Percentiles rank a stretch among this genome's conserved stretches.
phyloP scores from a whole-genome alignment of 2,113 vertebrate genomes.

The Tor tambroides region DNA sequence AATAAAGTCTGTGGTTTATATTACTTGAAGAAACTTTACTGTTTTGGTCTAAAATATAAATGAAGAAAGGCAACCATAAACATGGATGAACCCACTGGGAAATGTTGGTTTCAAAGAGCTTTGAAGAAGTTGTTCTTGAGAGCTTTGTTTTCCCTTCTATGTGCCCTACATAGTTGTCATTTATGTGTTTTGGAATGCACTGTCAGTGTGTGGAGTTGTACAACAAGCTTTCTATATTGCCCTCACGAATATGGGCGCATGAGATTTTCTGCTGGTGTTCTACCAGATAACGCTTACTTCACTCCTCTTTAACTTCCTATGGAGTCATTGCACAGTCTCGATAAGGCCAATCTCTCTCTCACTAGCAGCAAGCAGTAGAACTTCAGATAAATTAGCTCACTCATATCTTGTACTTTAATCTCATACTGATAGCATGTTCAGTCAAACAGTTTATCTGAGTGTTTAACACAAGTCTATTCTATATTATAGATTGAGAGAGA shows the following conservation, averaged over 20 bases:
- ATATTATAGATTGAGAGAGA: too few relatives aligned
- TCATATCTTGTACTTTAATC: not conserved
- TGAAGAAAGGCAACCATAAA: not conserved
- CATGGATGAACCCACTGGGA: not conserved
- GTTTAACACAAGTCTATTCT: not conserved
- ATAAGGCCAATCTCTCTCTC: conserved; percentile 23
- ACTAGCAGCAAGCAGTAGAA: not conserved
- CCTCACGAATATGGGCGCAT: not conserved
- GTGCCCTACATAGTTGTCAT: not conserved
- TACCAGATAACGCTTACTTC: not conserved
- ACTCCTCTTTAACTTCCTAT: conserved; percentile 42
- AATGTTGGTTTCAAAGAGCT: not conserved
- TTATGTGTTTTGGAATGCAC: not conserved
- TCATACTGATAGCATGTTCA: not conserved
- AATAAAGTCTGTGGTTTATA: not conserved
- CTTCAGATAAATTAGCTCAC: not conserved
- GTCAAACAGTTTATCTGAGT: not conserved
- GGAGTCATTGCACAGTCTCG: conserved; percentile 45
- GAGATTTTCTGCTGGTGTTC: not conserved
- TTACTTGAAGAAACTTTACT: not conserved
- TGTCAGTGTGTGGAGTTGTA: not conserved
- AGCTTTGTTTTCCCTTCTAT: not conserved
- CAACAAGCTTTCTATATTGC: not conserved
- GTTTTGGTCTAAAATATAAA: not conserved
- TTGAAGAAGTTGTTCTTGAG: not conserved